phyloP scores from a whole-genome alignment of 2,888 invertebrate species.

The Cephus pygmeus region DNA sequence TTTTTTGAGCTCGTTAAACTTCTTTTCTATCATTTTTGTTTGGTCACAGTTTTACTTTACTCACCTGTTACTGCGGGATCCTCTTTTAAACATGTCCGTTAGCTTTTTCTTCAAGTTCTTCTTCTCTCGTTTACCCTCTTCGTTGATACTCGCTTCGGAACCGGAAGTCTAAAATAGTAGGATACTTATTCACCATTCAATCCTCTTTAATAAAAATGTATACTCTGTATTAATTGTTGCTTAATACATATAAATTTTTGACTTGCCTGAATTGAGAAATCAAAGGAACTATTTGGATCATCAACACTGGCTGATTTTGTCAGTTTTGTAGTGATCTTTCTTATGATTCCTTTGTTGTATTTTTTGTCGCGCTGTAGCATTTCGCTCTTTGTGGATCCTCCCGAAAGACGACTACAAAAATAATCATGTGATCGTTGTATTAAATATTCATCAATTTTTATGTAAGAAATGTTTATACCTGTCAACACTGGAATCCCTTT shows the following conservation, averaged over 20 bases:
- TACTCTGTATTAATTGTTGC: not conserved
- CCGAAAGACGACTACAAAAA: conserved; percentile 76
- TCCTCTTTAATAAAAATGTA: not conserved
- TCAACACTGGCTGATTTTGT: conserved; percentile 88
- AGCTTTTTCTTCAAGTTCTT: conserved; percentile 83
- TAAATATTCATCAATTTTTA: conserved; percentile 9
- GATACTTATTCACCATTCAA: conserved; percentile 10
- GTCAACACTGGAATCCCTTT: conserved; percentile 82
- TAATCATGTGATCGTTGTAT: conserved; percentile 12
- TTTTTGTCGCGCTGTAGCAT: conserved; percentile 80
- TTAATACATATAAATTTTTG: not conserved
- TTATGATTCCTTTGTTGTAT: conserved; percentile 83
- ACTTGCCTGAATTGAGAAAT: conserved; percentile 55
- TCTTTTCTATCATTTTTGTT: not conserved
- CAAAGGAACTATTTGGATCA: conserved; percentile 68
- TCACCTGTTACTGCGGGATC: conserved; percentile 78
- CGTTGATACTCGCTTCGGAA: conserved; percentile 58
- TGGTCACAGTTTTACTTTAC: conserved; percentile 14
- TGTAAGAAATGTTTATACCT: conserved; percentile 67
- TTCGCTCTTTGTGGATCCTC: conserved; percentile 88
- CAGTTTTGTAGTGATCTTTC: conserved; percentile 82
- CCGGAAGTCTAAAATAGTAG: conserved; percentile 54
- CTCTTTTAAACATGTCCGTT: conserved; percentile 85
- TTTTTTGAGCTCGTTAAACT: not conserved
- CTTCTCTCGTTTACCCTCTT: conserved; percentile 66